Evolutionary conservation across 2,888 invertebrate genomes (phyloP).

Genomic region (Sinotaia quadrata): DNA sequence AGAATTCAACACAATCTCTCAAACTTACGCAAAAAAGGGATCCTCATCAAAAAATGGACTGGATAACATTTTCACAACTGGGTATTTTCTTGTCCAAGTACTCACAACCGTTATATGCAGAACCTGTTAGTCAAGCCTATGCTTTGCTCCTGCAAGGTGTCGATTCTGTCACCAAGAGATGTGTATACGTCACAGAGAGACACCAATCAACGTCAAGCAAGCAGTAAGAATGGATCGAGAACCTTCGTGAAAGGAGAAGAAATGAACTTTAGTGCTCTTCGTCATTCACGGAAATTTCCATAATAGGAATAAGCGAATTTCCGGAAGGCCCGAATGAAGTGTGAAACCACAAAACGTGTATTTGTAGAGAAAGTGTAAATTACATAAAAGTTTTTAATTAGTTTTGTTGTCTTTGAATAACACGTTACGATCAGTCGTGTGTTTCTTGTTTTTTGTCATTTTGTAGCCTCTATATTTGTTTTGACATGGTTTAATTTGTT

Average conservation of each 20-base stretch:
- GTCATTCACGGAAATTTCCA: constrained; percentile 6
- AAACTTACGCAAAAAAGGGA: constrained; percentile 62
- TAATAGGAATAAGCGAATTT: too few relatives aligned
- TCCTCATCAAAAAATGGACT: constrained; percentile 56
- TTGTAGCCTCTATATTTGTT: too few relatives aligned
- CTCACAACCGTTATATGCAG: neutral
- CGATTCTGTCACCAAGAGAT: constrained; percentile 26
- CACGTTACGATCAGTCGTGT: too few relatives aligned
- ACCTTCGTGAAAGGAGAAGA: neutral
- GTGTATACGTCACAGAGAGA: constrained; percentile 27
- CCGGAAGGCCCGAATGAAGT: too few relatives aligned
- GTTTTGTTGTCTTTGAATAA: too few relatives aligned
- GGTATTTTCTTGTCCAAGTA: neutral
- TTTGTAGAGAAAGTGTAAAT: too few relatives aligned
- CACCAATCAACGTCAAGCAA: constrained; percentile 3
- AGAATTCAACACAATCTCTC: neutral
- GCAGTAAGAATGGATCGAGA: neutral
- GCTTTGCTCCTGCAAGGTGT: neutral
- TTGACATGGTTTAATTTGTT: too few relatives aligned
- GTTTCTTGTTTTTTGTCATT: too few relatives aligned
- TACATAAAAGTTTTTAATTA: too few relatives aligned
- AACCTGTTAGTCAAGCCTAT: neutral
- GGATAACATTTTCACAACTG: constrained; percentile 46
- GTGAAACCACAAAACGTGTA: too few relatives aligned
- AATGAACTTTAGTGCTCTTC: neutral